phyloP scores from a whole-genome alignment of 2,113 vertebrate genomes.

The Dermatemys mawii region DNA sequence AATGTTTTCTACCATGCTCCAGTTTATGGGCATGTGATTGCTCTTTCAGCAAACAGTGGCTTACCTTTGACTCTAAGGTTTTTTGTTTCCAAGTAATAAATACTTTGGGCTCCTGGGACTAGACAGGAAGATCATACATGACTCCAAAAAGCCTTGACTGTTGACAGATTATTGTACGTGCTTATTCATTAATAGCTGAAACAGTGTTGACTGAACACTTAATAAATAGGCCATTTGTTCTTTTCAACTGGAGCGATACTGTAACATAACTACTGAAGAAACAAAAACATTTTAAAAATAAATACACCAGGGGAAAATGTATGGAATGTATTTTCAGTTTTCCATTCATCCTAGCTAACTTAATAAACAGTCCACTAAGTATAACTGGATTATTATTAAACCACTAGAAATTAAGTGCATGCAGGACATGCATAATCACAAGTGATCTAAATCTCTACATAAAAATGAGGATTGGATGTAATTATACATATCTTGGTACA shows the following conservation, averaged over 20 bases:
- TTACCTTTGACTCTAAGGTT: conserved; percentile 73
- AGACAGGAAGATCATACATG: conserved; percentile 74
- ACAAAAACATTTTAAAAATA: conserved; percentile 49
- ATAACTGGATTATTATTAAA: conserved; percentile 27
- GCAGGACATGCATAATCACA: background rate
- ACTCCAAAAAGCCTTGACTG: conserved; percentile 60
- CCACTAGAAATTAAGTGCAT: background rate
- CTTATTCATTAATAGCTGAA: conserved; percentile 70
- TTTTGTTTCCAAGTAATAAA: conserved; percentile 80
- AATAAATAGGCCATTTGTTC: conserved; percentile 73
- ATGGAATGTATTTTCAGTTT: conserved; percentile 49
- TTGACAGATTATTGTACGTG: conserved; percentile 71
- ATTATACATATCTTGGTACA: background rate
- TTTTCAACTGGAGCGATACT: conserved; percentile 61
- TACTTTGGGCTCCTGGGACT: conserved; percentile 57
- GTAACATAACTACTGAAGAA: conserved; percentile 44
- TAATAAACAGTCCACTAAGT: conserved; percentile 56
- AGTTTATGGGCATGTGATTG: conserved; percentile 30
- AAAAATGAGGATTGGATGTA: background rate
- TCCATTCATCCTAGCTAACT: conserved; percentile 34
- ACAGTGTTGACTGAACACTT: conserved; percentile 62
- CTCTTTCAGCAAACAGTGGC: conserved; percentile 50
- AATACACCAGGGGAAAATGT: conserved; percentile 45
- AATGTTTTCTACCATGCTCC: background rate
- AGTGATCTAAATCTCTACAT: background rate